phyloP scores from a whole-genome alignment of 2,113 vertebrate species.

The Tringa solitaria region DNA sequence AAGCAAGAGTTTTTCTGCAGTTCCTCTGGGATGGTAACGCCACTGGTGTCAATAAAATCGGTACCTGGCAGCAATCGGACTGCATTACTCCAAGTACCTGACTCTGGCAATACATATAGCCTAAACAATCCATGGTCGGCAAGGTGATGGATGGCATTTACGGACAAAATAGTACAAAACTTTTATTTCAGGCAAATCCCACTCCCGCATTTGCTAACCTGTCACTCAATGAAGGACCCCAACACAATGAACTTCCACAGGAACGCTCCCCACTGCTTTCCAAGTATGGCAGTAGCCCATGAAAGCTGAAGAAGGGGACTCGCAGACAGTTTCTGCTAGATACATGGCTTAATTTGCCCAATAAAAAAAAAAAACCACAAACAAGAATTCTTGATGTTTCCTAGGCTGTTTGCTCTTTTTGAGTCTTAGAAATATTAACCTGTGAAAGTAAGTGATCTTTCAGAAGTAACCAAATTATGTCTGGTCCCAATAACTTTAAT shows the following conservation, averaged over 20 bases:
- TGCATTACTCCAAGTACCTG: not conserved
- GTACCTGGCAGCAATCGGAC: not conserved
- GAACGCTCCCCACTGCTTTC: not conserved
- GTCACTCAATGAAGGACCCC: fast-evolving
- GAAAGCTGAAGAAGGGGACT: not conserved
- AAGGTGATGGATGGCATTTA: not conserved
- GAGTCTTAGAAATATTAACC: not conserved
- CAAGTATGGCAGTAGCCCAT: not conserved
- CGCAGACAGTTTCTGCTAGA: not conserved
- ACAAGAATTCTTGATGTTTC: not conserved
- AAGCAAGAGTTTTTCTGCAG: not conserved
- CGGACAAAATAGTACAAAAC: not conserved
- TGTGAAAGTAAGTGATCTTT: not conserved
- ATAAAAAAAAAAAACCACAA: not conserved
- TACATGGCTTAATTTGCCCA: not conserved
- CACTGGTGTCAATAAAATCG: not conserved
- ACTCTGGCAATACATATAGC: not conserved
- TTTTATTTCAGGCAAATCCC: not conserved
- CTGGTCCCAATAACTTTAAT: not conserved
- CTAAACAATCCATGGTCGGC: not conserved
- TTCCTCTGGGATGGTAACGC: not conserved
- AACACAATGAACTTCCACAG: not conserved
- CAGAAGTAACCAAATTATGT: not conserved
- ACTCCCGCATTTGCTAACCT: not conserved
- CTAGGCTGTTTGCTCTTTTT: not conserved